Conservation (phyloP, 2,797 vertebrate species). For the Morus bassanus region DNA sequence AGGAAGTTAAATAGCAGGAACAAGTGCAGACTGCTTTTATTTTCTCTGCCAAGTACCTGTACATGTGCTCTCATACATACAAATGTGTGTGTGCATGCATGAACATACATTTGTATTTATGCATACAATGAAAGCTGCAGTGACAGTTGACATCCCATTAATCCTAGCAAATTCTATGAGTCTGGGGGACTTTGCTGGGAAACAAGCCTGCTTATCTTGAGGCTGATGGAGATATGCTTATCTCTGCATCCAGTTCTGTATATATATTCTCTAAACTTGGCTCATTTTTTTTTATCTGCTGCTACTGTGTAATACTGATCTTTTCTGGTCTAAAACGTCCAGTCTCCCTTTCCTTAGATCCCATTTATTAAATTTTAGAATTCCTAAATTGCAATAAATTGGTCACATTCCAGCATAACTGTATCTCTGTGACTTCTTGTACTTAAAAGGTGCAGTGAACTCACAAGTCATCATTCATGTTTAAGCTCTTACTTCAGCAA, state of each 20-base stretch:
- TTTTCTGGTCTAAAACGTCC: not conserved
- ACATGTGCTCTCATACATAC: accelerated
- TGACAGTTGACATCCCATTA: not conserved
- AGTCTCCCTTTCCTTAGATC: not conserved
- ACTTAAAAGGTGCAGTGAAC: not conserved
- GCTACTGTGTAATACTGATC: not conserved
- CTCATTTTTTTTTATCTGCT: not conserved
- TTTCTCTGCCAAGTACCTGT: not conserved
- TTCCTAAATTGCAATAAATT: not conserved
- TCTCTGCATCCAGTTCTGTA: not conserved
- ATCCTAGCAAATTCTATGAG: not conserved
- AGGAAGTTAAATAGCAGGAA: not conserved
- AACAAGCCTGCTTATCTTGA: not conserved
- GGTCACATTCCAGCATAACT: accelerated
- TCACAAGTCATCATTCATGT: not conserved
- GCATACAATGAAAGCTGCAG: not conserved
- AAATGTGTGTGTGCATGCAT: not conserved
- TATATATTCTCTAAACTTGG: not conserved
- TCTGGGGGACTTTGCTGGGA: not conserved
- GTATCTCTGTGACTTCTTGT: not conserved
- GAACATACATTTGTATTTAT: not conserved
- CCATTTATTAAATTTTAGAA: not conserved
- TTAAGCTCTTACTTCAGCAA: not conserved
- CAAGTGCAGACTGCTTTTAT: not conserved
- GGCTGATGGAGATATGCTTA: not conserved